phyloP scores from a whole-genome alignment of 2,797 vertebrate species.

The Xerus rutilus region DNA sequence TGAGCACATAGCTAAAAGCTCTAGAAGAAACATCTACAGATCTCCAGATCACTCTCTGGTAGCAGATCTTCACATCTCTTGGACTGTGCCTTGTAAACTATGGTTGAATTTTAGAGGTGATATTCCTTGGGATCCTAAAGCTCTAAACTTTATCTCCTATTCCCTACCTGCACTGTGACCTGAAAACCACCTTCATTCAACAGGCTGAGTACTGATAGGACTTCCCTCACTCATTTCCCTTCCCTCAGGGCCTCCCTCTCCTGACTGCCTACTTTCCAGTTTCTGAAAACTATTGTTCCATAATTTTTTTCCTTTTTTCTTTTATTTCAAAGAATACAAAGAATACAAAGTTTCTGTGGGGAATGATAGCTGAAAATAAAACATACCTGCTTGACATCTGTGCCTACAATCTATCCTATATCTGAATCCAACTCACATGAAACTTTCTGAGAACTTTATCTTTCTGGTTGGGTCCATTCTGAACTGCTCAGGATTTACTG shows the following conservation, averaged over 20 bases:
- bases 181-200: not conserved
- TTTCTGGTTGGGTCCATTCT: not conserved
- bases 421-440: not conserved
- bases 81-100: not conserved
- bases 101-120: not conserved
- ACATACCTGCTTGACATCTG: not conserved
- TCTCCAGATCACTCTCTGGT: not conserved
- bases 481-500: not conserved
- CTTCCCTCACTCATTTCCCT: not conserved
- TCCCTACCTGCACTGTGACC: not conserved
- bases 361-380: not conserved
- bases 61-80: not conserved
- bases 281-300: conserved; percentile 5
- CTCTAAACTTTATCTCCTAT: not conserved
- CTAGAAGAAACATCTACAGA: not conserved
- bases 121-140: not conserved
- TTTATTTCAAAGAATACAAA: not conserved
- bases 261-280: not conserved
- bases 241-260: not conserved
- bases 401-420: not conserved
- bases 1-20: not conserved
- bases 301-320: not conserved
- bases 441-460: not conserved
- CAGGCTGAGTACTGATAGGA: not conserved
- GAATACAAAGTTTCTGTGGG: not conserved